These are phyloP conservation scores for Alaudala cheleensis DNA, from an alignment of 2,113 vertebrate genomes.

Conservation along the genomic window DNA sequence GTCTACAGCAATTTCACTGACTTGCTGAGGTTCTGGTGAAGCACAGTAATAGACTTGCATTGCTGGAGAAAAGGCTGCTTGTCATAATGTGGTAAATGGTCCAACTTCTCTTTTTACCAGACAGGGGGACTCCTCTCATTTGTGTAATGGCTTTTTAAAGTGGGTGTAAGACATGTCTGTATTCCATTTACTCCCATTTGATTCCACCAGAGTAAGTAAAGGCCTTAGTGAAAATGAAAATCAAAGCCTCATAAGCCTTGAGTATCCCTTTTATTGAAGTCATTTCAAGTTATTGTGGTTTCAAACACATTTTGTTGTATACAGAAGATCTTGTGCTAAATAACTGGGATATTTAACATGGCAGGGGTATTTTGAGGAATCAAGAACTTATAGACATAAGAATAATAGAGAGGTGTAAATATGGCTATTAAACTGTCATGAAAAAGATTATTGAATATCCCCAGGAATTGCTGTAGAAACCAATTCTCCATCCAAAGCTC, in stretches of 20 bases:
- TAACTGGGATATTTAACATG: neutral
- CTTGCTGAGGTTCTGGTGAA: neutral
- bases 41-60: neutral
- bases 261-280: slow-evolving; percentile 22
- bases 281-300: neutral
- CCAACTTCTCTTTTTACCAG: neutral
- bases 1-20: neutral
- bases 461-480: neutral
- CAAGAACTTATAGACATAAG: neutral
- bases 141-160: slow-evolving; percentile 17
- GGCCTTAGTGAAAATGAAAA: slow-evolving; percentile 11
- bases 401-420: neutral
- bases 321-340: neutral
- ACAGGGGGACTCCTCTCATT: neutral
- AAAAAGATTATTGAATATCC: neutral
- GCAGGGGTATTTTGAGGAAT: neutral
- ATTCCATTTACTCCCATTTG: neutral
- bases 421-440: slow-evolving; percentile 3
- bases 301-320: slow-evolving; percentile 1
- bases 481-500: neutral
- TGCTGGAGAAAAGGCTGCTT: neutral
- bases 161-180: neutral
- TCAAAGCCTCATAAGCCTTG: slow-evolving; percentile 10
- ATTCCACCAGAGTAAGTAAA: neutral
- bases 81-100: neutral